A percentile compares a stretch with the other conserved stretches of the same genome.
Conservation (phyloP, 2,797 vertebrate species). For the Mus caroli region DNA sequence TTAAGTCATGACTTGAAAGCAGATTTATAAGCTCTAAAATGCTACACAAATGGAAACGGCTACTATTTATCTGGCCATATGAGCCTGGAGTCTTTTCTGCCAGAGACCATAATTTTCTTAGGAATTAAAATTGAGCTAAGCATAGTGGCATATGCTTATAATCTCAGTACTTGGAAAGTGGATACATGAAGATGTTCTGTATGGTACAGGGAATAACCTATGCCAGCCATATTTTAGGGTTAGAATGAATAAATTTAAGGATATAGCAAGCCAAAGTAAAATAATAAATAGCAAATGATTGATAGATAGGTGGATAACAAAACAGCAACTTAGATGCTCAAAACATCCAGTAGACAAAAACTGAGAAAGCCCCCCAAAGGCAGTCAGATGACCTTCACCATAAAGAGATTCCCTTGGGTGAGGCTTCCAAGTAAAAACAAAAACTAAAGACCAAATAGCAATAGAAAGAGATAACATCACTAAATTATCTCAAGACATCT, state of each 20-base stretch:
- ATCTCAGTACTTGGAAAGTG: not conserved
- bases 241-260: not conserved
- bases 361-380: not conserved
- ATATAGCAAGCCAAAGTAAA: not conserved
- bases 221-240: not conserved
- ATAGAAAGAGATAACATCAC: not conserved
- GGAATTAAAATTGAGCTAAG: constrained; percentile 17
- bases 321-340: not conserved
- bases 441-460: not conserved
- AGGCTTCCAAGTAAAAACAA: not conserved
- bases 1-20: constrained; percentile 50
- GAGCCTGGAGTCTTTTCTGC: constrained; percentile 12
- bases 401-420: not conserved
- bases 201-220: not conserved
- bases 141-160: not conserved
- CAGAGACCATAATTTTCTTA: constrained; percentile 38
- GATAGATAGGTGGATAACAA: not conserved
- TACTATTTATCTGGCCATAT: constrained; percentile 32
- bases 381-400: not conserved
- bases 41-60: constrained; percentile 2
- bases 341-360: not conserved
- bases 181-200: not conserved
- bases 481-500: not conserved
- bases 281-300: not conserved
- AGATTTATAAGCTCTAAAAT: constrained; percentile 43